These are phyloP conservation scores for Palloptera scutellata DNA, from an alignment of 2,888 invertebrate genomes.

Conservation along the genomic window DNA sequence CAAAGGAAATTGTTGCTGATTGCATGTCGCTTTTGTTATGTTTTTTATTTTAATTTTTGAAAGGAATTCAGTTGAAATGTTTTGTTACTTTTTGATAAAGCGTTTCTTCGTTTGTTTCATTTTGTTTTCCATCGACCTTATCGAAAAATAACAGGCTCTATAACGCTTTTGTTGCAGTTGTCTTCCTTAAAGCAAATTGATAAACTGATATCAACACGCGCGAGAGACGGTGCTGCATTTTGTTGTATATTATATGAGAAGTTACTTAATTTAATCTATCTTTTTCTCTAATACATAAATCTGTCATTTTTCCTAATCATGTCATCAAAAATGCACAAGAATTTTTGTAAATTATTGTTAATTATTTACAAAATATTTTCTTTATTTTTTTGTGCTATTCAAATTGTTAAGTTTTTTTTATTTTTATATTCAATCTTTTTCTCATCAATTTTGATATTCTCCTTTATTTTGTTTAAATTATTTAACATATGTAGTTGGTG, in stretches of 20 bases:
- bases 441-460: too few relatives aligned
- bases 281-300: neutral
- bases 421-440: too few relatives aligned
- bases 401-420: too few relatives aligned
- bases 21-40: constrained; percentile 52
- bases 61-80: constrained; percentile 15
- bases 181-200: too few relatives aligned
- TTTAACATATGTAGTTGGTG: too few relatives aligned
- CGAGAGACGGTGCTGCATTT: constrained; percentile 22
- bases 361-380: neutral
- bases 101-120: neutral
- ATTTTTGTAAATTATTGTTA: too few relatives aligned
- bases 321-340: too few relatives aligned
- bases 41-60: constrained; percentile 29
- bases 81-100: neutral
- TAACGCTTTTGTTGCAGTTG: too few relatives aligned
- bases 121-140: neutral
- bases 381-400: neutral
- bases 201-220: neutral
- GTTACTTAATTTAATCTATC: neutral
- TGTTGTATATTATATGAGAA: too few relatives aligned
- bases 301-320: too few relatives aligned
- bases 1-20: constrained; percentile 31
- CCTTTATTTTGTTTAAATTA: too few relatives aligned
- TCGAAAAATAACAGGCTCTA: neutral